Conservation (phyloP, 2,888 invertebrate genomes). For the Venusia cambrica region DNA sequence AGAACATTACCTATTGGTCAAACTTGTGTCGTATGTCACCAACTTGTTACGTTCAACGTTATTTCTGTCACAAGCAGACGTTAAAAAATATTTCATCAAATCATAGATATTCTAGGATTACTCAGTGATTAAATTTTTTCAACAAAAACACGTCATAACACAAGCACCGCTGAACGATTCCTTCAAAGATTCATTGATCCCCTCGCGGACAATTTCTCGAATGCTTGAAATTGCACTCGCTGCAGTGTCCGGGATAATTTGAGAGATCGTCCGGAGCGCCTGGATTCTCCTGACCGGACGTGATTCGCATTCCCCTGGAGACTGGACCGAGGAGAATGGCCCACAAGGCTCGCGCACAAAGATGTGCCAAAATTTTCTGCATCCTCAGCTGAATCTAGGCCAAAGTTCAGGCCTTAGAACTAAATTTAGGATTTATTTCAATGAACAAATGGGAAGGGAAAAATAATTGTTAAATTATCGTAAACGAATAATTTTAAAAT, state of each 20-base stretch:
- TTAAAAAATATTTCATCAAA: no score
- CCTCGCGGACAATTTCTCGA: conserved; percentile 33
- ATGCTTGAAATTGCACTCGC: conserved; percentile 37
- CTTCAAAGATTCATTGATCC: conserved; percentile 17
- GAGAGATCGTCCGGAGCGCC: conserved; percentile 42
- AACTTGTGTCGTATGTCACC: no score
- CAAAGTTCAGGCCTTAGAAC: conserved; percentile 14
- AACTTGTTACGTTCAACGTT: no score
- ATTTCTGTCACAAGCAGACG: no score
- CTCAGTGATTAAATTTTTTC: no score
- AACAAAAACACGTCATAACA: no score
- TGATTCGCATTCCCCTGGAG: conserved; percentile 52
- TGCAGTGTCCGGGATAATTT: conserved; percentile 46
- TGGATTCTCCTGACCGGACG: conserved; percentile 46
- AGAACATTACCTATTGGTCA: no score
- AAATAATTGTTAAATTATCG: no score
- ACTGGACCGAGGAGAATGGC: conserved; percentile 39
- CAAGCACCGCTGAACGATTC: conserved; percentile 3
- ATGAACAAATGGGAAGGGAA: background rate
- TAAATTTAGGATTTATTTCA: background rate
- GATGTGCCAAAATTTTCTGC: conserved; percentile 50
- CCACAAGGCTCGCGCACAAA: conserved; percentile 34
- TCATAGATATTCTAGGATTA: no score
- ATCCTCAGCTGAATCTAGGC: conserved; percentile 46
- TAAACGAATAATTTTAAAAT: no score